These are phyloP conservation scores for Microcebus murinus DNA, from an alignment of 2,113 vertebrate species.

Conservation along the genomic window DNA sequence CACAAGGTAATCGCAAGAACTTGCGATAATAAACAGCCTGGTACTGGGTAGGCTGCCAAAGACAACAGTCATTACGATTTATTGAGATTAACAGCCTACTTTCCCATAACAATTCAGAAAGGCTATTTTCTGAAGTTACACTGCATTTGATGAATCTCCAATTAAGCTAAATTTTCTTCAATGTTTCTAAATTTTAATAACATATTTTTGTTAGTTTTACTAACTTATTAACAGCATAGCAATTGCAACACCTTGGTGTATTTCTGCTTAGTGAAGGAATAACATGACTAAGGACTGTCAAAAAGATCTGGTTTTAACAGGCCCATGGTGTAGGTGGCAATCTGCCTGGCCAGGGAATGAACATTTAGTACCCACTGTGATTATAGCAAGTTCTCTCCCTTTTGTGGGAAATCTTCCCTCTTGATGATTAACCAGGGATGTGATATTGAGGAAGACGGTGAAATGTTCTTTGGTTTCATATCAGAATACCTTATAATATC, in stretches of 20 bases:
- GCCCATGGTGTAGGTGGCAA: not conserved
- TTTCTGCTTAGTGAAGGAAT: not conserved
- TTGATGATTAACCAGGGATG: not conserved
- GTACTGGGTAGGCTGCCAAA: not conserved
- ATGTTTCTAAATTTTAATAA: not conserved
- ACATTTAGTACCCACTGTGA: not conserved
- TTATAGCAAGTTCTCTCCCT: not conserved
- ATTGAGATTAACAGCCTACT: not conserved
- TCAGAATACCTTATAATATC: not conserved
- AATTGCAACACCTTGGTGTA: not conserved
- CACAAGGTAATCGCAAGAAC: not conserved
- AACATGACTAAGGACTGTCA: not conserved
- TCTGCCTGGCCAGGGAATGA: not conserved
- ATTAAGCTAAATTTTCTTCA: not conserved
- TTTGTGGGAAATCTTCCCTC: not conserved
- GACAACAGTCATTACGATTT: not conserved
- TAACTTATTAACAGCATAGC: not conserved
- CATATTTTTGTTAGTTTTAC: not conserved
- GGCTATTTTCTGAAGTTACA: not conserved
- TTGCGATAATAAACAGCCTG: not conserved
- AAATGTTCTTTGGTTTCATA: not conserved
- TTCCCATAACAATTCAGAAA: not conserved
- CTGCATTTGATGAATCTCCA: not conserved
- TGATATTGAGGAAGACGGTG: not conserved
- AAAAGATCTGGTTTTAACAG: conserved; percentile 33